Conservation (phyloP, 2,888 invertebrate species). For the Camptogramma bilineatum region DNA sequence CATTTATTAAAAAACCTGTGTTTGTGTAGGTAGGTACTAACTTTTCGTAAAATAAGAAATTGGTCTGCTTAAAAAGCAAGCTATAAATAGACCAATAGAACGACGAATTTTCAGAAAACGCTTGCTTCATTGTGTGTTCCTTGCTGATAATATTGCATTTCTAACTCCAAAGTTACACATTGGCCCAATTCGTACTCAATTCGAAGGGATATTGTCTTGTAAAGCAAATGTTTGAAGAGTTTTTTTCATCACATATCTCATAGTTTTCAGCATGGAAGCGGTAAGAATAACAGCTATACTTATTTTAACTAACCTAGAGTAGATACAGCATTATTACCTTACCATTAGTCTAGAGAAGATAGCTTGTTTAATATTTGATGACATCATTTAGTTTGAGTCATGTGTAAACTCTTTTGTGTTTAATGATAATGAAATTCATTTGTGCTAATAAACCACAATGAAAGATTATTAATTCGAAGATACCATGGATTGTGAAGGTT, state of each 20-base stretch:
- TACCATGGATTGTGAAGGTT: no score
- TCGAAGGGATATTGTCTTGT: not conserved
- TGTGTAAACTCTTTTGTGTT: not conserved
- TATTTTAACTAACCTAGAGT: not conserved
- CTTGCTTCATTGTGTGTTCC: not conserved
- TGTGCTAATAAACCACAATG: not conserved
- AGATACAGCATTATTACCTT: not conserved
- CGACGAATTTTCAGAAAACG: not conserved
- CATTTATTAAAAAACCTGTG: no score
- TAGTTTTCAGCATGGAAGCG: slow-evolving; percentile 52
- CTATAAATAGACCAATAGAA: not conserved
- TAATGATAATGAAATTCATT: slow-evolving; percentile 14
- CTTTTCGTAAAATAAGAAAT: no score
- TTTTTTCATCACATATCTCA: not conserved
- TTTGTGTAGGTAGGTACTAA: no score
- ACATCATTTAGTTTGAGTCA: slow-evolving; percentile 15
- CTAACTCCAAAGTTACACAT: not conserved
- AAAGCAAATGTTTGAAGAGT: not conserved
- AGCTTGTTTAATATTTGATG: slow-evolving; percentile 11
- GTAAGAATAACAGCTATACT: slow-evolving; percentile 49
- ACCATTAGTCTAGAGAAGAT: not conserved
- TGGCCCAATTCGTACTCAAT: not conserved
- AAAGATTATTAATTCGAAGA: not conserved
- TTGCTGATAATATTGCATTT: no score
- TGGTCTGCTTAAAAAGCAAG: not conserved